phyloP scores from a whole-genome alignment of 1,140 invertebrate genomes.

The Hestina assimilis region DNA sequence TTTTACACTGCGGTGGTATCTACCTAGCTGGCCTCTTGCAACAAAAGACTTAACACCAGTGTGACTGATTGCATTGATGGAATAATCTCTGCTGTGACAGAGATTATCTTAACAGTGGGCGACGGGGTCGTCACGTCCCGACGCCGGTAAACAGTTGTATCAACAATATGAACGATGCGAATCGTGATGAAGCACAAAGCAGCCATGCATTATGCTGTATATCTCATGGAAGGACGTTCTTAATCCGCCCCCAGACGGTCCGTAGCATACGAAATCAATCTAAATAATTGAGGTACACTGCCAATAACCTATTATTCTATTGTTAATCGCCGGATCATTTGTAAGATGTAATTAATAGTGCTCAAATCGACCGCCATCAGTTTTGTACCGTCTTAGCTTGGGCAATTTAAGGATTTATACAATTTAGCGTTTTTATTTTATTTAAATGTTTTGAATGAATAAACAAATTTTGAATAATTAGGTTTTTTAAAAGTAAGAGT shows the following conservation, averaged over 20 bases:
- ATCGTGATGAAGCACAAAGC: not conserved
- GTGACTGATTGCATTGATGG: no score
- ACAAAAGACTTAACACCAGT: no score
- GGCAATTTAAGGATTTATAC: conserved; percentile 1
- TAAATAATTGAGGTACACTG: conserved; percentile 6
- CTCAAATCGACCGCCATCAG: conserved; percentile 31
- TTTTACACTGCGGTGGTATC: no score
- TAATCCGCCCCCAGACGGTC: not conserved
- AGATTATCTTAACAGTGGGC: no score
- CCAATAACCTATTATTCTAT: conserved; percentile 12
- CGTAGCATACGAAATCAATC: not conserved
- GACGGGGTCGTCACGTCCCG: not conserved
- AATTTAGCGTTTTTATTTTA: not conserved
- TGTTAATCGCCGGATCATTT: conserved; percentile 32
- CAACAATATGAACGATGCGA: not conserved
- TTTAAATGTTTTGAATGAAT: not conserved
- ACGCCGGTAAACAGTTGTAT: not conserved
- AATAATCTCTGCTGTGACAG: no score
- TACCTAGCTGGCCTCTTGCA: no score
- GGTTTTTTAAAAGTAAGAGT: no score
- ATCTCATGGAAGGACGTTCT: not conserved
- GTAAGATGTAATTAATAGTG: conserved; percentile 35
- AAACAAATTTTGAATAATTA: no score
- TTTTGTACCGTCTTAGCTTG: conserved; percentile 23
- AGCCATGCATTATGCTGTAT: not conserved